Percentiles rank a stretch among this genome's conserved stretches.
These are phyloP conservation scores for Halcyon leucocephala DNA, from an alignment of 2,797 vertebrate genomes.

Conservation along the genomic window DNA sequence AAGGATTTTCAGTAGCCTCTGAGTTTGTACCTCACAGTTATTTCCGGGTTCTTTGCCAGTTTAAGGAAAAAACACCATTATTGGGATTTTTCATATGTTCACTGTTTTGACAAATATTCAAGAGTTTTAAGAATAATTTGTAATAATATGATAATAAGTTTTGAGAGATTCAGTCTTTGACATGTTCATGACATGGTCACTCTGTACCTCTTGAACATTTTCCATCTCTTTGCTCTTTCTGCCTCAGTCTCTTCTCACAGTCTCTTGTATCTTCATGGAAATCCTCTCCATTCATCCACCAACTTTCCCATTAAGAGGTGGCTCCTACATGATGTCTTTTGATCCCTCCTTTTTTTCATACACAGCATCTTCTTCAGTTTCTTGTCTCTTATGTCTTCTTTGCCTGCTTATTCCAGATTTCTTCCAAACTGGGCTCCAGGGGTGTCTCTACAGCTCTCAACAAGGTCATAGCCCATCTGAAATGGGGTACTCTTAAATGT, in stretches of 20 bases:
- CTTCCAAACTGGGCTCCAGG: background rate
- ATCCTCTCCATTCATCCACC: background rate
- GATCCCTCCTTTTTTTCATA: background rate
- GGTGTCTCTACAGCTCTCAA: background rate
- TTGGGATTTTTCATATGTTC: background rate
- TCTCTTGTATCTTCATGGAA: background rate
- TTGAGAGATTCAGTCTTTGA: background rate
- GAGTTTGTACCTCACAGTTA: background rate
- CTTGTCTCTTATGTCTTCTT: background rate
- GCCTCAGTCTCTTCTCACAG: background rate
- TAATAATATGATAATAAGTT: background rate
- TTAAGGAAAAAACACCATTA: background rate
- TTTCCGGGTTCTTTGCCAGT: background rate
- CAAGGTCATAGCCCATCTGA: background rate
- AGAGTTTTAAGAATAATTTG: background rate
- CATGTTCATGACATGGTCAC: background rate
- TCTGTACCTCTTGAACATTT: background rate
- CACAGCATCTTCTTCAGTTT: background rate
- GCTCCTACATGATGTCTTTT: background rate
- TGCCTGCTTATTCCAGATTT: background rate
- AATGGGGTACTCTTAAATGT: background rate
- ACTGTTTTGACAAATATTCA: background rate
- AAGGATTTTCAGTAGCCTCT: background rate
- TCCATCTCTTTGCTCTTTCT: background rate
- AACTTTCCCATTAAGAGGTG: accelerated